Evolutionary conservation across 2,797 vertebrate genomes (phyloP), one percentile per base, ranked within the genome.

Genomic region (Betta splendens): DNA sequence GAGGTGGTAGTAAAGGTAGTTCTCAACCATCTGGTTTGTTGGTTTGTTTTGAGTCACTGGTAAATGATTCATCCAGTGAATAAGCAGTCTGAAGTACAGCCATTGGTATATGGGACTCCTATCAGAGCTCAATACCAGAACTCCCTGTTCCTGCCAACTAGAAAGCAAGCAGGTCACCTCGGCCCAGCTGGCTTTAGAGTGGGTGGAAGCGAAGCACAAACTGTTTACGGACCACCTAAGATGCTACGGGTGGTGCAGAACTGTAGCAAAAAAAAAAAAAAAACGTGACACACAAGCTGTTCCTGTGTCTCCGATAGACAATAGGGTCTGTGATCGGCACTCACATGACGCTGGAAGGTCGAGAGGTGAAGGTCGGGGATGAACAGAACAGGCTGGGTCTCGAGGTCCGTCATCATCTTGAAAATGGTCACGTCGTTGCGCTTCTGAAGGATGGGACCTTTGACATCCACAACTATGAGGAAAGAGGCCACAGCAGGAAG

Each of bases 301-400:
- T 38, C 25, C 22, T 51, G 21, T 6, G 37, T 16, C 13, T 29
- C 9, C 18, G 5, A 39, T 36, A 37, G 55, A 67, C 31, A 51
- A n/a, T 1, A 3, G 3, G 39, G 2, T 22, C 13, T 61, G 21
- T 32, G 25, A 9, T 0, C 7, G 53, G n/a, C 74, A 94, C 96
- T 89, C 83, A 99, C 98, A 0, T 98, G 97, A 40, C 97, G 95
- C 83, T 99, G 98, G 58, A 98, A 93, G 78, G 85, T 94, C 31
- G 95, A 89, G 75, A 98, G 98, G 84, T 99, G 97, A 63, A 99
- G 90, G 1, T 99, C 97, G 0, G 98, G 97, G 37, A 99, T 99
- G 84, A 99, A 99, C 16, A 99, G 96, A 31, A 98, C 95, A 0
- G 98, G 98, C 87, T 99, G 97, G 1, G 96, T 98, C 62, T 98